Percentiles rank a stretch among this genome's conserved stretches.
phyloP scores from a whole-genome alignment of 1,140 invertebrate species.

The Zaprionus gabonicus region DNA sequence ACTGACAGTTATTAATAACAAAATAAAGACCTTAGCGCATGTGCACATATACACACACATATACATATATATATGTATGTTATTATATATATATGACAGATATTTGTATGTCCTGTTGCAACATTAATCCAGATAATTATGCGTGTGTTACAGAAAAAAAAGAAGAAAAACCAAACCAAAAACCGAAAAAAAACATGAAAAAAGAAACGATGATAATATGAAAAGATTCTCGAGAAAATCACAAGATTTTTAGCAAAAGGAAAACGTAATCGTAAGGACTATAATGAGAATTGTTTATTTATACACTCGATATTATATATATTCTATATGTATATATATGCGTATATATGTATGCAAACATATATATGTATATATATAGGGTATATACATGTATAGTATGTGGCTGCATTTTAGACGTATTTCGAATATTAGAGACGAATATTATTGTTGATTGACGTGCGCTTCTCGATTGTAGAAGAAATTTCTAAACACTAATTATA shows the following conservation, averaged over 20 bases:
- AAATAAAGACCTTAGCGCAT: conserved; percentile 4
- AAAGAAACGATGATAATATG: conserved; percentile 7
- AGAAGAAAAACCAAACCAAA: background rate
- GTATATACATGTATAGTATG: conserved; percentile 11
- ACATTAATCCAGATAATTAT: conserved; percentile 3
- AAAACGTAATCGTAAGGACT: conserved; percentile 18
- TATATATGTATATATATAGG: conserved; percentile 22
- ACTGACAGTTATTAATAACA: conserved; percentile 3
- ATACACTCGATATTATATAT: conserved; percentile 12
- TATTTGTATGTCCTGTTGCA: conserved; percentile 5
- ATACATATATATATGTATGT: conserved; percentile 2
- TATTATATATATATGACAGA: conserved; percentile 15
- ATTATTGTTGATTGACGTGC: conserved; percentile 1
- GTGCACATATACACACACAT: background rate
- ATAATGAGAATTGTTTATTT: conserved; percentile 9
- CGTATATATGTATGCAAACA: background rate
- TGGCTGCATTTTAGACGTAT: conserved; percentile 7
- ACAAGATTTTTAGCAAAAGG: conserved; percentile 16
- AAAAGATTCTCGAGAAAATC: conserved; percentile 9
- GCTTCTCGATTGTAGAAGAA: conserved; percentile 2
- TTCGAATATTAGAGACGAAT: conserved; percentile 5
- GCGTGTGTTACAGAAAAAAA: background rate
- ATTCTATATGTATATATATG: conserved; percentile 11
- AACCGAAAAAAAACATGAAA: background rate
- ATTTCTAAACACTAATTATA: background rate